Evolutionary conservation across 2,113 vertebrate species (phyloP), one percentile per base, ranked within the genome.

Genomic region (Corvus hawaiiensis): DNA sequence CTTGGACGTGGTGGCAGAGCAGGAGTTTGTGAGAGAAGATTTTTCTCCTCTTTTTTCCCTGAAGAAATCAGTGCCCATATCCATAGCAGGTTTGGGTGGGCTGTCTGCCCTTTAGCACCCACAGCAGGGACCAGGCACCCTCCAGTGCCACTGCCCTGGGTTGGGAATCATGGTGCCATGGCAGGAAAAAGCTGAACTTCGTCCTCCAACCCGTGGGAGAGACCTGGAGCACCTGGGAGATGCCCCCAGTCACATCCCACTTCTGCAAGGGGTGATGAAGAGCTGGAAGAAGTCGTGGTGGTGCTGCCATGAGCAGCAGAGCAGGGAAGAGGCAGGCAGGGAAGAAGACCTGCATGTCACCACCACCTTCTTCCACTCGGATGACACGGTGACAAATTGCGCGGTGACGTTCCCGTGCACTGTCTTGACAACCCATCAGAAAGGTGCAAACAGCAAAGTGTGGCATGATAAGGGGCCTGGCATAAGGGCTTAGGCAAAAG

Each of bases 381-480:
- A 22, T 3, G 9, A 54, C 83, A 39, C 0, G 0, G 76, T 63
- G 93, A 96, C 93, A 92, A 96, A 68, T 51, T 23, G 44, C 0
- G 0, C 0, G 0, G 64, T 86, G 92, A 94, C 88, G 32, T 74
- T 77, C 55, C 75, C 0, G 0, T 71, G 79, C 82, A n/a, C 72
- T 41, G 43, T 23, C 92, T 56, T 94, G 93, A 93, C 95, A 97
- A 39, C 51, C 72, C 90, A 77, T 93, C 93, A 93, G 64, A 59
- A 86, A 88, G 76, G 90, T 96, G 93, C 94, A 90, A 93, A 88
- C 90, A 93, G 80, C 52, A n/a, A 52, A 89, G 76, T 21, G 44
- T 64, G 67, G 49, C 79, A 56, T 41, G 72, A 54, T 59, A n/a
- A 95, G 62, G 58, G 69, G 39, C 84, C 69, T 94, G 90, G 85